Evolutionary conservation across 2,113 vertebrate genomes (phyloP).

Genomic region (Excalfactoria chinensis): DNA sequence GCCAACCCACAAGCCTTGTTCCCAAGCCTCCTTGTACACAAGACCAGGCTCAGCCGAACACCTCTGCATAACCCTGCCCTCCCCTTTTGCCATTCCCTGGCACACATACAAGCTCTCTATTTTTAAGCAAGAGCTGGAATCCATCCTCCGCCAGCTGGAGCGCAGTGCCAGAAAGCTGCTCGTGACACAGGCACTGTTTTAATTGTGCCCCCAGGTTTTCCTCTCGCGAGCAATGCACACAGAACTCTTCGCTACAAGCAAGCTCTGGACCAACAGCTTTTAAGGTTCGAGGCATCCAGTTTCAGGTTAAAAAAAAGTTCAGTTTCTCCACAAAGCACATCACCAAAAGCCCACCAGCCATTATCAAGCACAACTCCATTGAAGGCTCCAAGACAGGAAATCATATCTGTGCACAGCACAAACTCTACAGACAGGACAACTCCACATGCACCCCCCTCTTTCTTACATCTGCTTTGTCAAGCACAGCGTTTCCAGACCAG

Average conservation of each 20-base stretch:
- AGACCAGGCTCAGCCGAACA: fast-evolving
- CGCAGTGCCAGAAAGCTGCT: background rate
- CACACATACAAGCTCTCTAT: conserved; percentile 13
- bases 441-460: background rate
- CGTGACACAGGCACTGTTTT: conserved; percentile 29
- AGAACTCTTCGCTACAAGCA: conserved; percentile 17
- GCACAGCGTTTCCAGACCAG: too few relatives aligned
- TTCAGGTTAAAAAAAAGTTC: background rate
- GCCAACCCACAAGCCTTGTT: fast-evolving
- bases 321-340: background rate
- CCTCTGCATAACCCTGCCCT: background rate
- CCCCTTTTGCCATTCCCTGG: background rate
- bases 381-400: background rate
- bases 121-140: conserved; percentile 49
- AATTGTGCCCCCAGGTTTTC: conserved; percentile 48
- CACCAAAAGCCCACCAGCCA: background rate
- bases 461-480: background rate
- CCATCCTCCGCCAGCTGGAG: conserved; percentile 33
- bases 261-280: background rate
- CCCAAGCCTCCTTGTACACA: background rate
- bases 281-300: background rate
- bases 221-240: conserved; percentile 40
- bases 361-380: background rate
- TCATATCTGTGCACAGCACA: background rate
- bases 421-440: background rate